These are phyloP conservation scores for Isotomurus palustris DNA, from an alignment of 2,888 invertebrate genomes.

Conservation along the genomic window DNA sequence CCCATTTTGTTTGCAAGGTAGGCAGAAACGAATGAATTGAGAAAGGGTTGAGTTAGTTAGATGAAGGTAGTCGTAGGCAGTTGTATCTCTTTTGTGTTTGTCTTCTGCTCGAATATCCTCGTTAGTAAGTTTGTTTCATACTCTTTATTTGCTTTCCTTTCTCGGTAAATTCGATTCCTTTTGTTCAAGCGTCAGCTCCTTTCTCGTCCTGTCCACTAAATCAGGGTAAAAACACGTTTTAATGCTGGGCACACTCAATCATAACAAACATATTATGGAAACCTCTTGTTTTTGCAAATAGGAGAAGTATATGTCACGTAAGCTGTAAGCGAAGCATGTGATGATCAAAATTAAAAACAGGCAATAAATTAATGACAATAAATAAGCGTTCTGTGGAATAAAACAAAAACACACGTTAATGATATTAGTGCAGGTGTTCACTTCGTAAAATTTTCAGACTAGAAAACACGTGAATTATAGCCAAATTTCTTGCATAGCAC, in stretches of 20 bases:
- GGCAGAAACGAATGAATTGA: neutral
- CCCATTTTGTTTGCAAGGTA: constrained; percentile 63
- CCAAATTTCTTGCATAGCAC: no score
- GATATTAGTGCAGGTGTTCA: no score
- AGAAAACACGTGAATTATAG: no score
- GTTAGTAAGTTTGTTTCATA: constrained; percentile 5
- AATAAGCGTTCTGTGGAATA: no score
- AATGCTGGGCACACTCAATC: neutral
- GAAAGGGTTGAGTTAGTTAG: constrained; percentile 5
- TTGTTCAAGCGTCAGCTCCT: neutral
- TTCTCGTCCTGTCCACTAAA: neutral
- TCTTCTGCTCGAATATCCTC: constrained; percentile 7
- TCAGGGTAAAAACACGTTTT: neutral
- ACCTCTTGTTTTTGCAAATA: neutral
- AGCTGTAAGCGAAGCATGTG: no score
- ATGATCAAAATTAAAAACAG: no score
- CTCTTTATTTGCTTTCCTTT: constrained; percentile 12
- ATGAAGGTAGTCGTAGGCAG: no score
- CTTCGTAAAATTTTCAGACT: no score
- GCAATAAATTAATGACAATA: no score
- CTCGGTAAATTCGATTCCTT: neutral
- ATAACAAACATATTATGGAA: neutral
- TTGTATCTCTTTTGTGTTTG: constrained; percentile 2
- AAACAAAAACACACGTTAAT: no score
- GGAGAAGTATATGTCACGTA: no score